Evolutionary conservation across 2,888 invertebrate genomes (phyloP).

Genomic region (Zelleria hepariella): DNA sequence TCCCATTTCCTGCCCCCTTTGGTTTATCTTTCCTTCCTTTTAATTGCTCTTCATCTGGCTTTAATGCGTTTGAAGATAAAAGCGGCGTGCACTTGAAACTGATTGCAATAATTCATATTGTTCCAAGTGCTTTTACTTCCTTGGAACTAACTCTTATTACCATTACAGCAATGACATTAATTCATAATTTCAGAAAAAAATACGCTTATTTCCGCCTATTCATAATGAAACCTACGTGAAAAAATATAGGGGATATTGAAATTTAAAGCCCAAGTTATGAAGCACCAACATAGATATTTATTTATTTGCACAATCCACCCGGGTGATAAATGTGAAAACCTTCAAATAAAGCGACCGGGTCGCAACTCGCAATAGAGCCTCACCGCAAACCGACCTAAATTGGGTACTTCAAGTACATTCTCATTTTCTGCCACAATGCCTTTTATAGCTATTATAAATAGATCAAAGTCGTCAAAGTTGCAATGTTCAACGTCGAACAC

Average conservation of each 20-base stretch:
- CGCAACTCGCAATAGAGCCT: neutral
- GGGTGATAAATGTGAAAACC: neutral
- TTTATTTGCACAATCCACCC: neutral
- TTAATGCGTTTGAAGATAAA: constrained; percentile 43
- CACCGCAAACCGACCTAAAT: neutral
- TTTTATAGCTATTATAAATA: neutral
- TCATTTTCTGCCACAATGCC: neutral
- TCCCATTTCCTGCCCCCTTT: neutral
- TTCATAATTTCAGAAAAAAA: no score
- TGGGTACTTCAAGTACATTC: neutral
- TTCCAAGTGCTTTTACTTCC: constrained; percentile 45
- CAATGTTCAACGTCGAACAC: neutral
- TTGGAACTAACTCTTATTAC: constrained; percentile 2
- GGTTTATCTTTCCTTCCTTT: constrained; percentile 18
- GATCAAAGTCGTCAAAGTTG: neutral
- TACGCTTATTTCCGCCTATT: no score
- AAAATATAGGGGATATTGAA: no score
- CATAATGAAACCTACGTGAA: no score
- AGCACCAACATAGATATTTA: neutral
- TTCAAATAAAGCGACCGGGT: neutral
- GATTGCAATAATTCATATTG: constrained; percentile 37
- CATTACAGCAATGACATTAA: neutral
- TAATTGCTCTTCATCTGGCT: constrained; percentile 32
- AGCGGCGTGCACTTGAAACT: constrained; percentile 36
- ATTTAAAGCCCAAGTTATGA: no score